Percentiles rank a stretch among this genome's conserved stretches.
Evolutionary conservation across 2,113 vertebrate genomes (phyloP).

Genomic region (Charadrius vociferus): DNA sequence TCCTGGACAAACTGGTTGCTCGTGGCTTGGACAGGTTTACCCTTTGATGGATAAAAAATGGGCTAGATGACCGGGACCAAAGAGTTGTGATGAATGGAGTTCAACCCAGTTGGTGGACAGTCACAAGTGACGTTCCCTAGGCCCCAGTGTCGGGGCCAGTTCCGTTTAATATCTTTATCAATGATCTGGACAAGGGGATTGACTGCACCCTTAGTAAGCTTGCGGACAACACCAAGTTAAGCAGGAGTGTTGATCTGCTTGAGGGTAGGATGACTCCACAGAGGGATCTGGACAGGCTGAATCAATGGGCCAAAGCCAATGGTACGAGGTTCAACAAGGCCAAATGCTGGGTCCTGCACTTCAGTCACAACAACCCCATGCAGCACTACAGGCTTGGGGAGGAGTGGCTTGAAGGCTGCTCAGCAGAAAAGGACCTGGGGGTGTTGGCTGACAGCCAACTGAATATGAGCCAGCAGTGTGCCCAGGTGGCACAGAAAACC

Average conservation of each 20-base stretch:
- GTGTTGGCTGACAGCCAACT: not conserved
- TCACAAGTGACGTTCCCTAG: not conserved
- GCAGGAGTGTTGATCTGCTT: not conserved
- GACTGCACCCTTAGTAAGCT: not conserved
- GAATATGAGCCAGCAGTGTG: not conserved
- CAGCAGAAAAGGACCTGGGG: not conserved
- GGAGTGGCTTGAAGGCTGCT: not conserved
- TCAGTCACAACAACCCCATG: not conserved
- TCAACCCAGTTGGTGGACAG: not conserved
- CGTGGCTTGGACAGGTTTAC: not conserved
- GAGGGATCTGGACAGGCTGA: not conserved
- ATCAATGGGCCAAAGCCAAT: not conserved
- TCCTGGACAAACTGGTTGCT: not conserved
- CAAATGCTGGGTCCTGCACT: not conserved
- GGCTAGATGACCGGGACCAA: not conserved
- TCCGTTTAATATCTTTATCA: not conserved
- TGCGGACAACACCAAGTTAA: not conserved
- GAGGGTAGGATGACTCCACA: not conserved
- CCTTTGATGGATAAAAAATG: not conserved
- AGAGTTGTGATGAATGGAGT: not conserved
- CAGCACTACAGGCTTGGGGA: not conserved
- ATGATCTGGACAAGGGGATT: not conserved
- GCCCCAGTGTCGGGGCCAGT: not conserved
- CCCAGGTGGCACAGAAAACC: not conserved
- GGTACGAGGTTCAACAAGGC: not conserved